A percentile compares a stretch with the other conserved stretches of the same genome.
phyloP scores from a whole-genome alignment of 1,140 invertebrate species.

The Tetragnatha versicolor region DNA sequence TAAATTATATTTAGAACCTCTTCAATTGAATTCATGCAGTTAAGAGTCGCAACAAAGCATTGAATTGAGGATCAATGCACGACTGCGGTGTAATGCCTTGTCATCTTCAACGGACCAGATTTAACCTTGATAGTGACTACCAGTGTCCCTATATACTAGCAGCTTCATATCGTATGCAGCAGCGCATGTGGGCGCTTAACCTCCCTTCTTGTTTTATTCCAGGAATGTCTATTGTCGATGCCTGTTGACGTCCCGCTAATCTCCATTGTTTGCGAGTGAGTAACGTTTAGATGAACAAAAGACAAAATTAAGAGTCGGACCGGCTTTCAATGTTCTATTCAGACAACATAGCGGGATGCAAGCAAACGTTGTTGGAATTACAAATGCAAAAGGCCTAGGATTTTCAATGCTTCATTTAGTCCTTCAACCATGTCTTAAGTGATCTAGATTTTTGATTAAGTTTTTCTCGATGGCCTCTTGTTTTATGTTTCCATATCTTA shows the following conservation, averaged over 20 bases:
- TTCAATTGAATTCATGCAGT: no score
- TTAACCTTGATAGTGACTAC: neutral
- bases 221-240: constrained; percentile 8
- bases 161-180: neutral
- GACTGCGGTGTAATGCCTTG: neutral
- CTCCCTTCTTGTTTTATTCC: neutral
- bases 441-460: no score
- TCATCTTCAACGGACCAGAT: neutral
- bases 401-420: no score
- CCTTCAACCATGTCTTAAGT: no score
- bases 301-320: no score
- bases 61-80: neutral
- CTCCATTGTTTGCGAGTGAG: constrained; percentile 13
- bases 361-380: no score
- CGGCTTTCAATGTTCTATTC: no score
- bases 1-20: neutral
- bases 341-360: no score
- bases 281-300: constrained; percentile 9
- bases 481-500: no score
- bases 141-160: neutral
- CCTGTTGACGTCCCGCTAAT: constrained; percentile 16
- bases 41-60: neutral
- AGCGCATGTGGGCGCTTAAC: constrained; percentile 2
- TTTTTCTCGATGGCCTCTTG: no score
- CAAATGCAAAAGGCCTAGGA: no score